These are phyloP conservation scores for Esox niger DNA, from an alignment of 2,113 vertebrate genomes.

Conservation along the genomic window DNA sequence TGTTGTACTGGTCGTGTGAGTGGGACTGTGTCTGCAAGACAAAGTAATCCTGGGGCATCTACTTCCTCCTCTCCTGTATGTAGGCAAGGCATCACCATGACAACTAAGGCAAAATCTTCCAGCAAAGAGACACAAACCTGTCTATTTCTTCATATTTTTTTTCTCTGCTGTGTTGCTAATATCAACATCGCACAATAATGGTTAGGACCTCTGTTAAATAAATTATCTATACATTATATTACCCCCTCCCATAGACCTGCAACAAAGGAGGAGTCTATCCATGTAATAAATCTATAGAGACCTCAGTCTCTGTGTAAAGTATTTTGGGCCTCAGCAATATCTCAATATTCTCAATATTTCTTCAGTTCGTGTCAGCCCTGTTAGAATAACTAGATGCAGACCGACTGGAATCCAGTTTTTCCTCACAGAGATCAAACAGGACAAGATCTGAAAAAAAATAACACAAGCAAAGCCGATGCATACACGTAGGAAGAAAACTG, in stretches of 20 bases:
- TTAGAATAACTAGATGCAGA: slow-evolving; percentile 34
- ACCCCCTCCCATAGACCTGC: slow-evolving; percentile 60
- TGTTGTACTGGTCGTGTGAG: slow-evolving; percentile 62
- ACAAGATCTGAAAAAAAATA: slow-evolving; percentile 35
- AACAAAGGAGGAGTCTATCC: slow-evolving; percentile 40
- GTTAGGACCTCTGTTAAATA: slow-evolving; percentile 79
- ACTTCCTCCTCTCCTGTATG: slow-evolving; percentile 51
- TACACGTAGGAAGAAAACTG: slow-evolving; percentile 59
- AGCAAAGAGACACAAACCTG: slow-evolving; percentile 45
- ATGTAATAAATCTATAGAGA: slow-evolving; percentile 54
- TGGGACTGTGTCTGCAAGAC: slow-evolving; percentile 21
- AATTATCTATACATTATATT: slow-evolving; percentile 79
- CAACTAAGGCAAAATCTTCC: slow-evolving; percentile 78
- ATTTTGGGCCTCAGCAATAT: slow-evolving; percentile 20
- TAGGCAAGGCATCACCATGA: slow-evolving; percentile 75
- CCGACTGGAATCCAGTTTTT: slow-evolving; percentile 21
- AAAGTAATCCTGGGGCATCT: slow-evolving; percentile 53
- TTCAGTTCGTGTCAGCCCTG: slow-evolving; percentile 39
- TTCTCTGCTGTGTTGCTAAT: slow-evolving; percentile 49
- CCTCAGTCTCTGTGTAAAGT: slow-evolving; percentile 35
- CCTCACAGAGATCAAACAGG: slow-evolving; percentile 57
- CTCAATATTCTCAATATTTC: neutral
- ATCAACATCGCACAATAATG: slow-evolving; percentile 61
- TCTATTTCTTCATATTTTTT: slow-evolving; percentile 29
- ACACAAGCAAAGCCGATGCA: slow-evolving; percentile 63